Base-by-base conservation (phyloP, 1,140 invertebrate genomes). In the Pseudomyrmex gracilis region DNA sequence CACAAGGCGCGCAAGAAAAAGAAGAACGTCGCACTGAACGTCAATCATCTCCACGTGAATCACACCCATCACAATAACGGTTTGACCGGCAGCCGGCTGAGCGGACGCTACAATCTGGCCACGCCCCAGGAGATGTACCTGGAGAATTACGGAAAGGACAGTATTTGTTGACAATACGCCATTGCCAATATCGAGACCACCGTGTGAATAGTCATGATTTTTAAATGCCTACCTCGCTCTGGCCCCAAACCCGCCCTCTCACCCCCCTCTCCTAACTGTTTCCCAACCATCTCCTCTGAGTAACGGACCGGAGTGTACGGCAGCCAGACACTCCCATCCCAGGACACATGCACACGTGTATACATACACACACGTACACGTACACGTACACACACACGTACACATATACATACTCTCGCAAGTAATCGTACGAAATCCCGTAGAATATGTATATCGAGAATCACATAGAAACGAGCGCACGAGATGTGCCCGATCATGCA, bases 81-180 rank as follows among this genome's bases (percentile, higher is more conserved):
- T 84, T 85, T 93, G 64, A 90, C 92, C 73, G 87, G 91, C 51
- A 91, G 90, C 80, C 88, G 92, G 53, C 64, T 94, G 83, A 88
- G 90, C 87, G 95, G 77, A 10, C 95, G 94, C n/a, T 95, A 95
- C 87, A 94, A 95, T 73, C 92, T 95, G 70, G 94, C 83, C 92
- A 89, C 94, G 15, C 92, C 93, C 2, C 95, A 93, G 91, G 94
- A 94, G 90, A 95, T 89, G 94, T 96, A 95, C 94, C 94, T 93
- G 83, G 96, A 96, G 90, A 95, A 96, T 85, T 96, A 96, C 83
- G 95, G 96, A 68, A 96, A 96, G 92, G 96, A 96, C 91, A 96
- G 95, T 91, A 96, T 96, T 93, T 96, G 96, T 96, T 97, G 96
- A 97, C 96, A 96, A 94, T 95, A 95, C 92, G 95, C 95, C 91